Percentiles rank a stretch among this genome's conserved stretches.
These are phyloP conservation scores for Poecile montanus DNA, from an alignment of 2,797 vertebrate genomes.

Conservation along the genomic window DNA sequence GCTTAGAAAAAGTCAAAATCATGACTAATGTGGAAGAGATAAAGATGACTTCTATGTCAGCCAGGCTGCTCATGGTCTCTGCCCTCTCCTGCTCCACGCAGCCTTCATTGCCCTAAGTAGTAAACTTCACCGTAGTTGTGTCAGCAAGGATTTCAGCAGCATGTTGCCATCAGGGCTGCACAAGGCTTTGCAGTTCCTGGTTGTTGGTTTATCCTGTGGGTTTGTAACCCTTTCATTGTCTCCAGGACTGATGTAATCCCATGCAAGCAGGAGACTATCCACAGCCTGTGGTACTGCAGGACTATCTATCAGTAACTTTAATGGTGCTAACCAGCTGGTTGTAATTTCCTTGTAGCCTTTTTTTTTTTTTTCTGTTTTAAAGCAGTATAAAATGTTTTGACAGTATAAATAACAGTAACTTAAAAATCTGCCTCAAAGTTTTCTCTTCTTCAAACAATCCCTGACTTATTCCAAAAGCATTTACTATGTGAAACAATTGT, in stretches of 20 bases:
- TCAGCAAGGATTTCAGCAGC: background rate
- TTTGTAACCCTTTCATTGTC: background rate
- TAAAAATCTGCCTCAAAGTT: background rate
- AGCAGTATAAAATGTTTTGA: background rate
- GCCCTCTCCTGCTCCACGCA: fast-evolving
- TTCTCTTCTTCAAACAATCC: background rate
- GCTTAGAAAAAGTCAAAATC: background rate
- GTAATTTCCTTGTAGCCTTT: background rate
- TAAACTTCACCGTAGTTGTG: background rate
- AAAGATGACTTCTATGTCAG: background rate
- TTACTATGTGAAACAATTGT: background rate
- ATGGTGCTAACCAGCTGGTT: background rate
- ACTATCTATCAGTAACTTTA: background rate
- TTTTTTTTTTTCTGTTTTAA: background rate
- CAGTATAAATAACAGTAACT: background rate
- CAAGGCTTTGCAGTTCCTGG: background rate
- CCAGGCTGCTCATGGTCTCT: background rate
- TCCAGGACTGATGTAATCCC: background rate
- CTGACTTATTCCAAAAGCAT: background rate
- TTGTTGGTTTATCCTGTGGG: background rate
- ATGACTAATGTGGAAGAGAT: background rate
- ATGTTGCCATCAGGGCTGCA: background rate
- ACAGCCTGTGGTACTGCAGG: no score
- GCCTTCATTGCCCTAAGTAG: background rate
- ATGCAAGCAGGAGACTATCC: fast-evolving